Evolutionary conservation across 2,797 vertebrate species (phyloP).

Genomic region (Falco peregrinus): DNA sequence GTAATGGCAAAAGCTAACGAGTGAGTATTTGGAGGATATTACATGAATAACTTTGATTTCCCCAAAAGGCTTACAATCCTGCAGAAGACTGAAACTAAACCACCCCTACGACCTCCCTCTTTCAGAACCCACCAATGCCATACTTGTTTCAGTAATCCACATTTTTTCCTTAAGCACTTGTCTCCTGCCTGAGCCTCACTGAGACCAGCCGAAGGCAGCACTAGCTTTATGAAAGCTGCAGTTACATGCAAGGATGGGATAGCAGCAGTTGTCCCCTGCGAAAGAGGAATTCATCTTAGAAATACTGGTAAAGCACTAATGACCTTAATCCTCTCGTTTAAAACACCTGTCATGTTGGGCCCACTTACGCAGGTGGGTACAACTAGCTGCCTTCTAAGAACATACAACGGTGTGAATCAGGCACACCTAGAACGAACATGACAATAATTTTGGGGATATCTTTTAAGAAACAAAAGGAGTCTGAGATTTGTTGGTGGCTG

Average conservation of each 20-base stretch:
- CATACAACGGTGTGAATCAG: background rate
- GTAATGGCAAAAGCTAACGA: background rate
- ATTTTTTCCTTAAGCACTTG: accelerated
- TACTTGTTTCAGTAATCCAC: accelerated
- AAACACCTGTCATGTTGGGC: accelerated
- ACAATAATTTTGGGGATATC: background rate
- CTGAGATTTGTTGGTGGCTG: background rate
- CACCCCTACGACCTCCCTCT: background rate
- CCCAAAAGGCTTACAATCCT: background rate
- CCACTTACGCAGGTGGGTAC: background rate
- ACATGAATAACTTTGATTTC: background rate
- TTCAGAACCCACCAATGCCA: background rate
- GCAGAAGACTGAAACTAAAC: background rate
- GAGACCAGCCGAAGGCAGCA: background rate
- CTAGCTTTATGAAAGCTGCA: background rate
- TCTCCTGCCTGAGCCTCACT: background rate
- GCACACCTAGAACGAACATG: background rate
- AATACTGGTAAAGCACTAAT: background rate
- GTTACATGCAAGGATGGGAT: accelerated
- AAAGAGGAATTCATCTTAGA: background rate
- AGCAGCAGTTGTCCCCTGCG: background rate
- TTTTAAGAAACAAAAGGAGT: background rate
- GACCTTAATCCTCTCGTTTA: background rate
- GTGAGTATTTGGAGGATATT: background rate
- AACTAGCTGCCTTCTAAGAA: background rate